phyloP scores from a whole-genome alignment of 92 coral and sea anemone species.

The Pocillopora meandrina region DNA sequence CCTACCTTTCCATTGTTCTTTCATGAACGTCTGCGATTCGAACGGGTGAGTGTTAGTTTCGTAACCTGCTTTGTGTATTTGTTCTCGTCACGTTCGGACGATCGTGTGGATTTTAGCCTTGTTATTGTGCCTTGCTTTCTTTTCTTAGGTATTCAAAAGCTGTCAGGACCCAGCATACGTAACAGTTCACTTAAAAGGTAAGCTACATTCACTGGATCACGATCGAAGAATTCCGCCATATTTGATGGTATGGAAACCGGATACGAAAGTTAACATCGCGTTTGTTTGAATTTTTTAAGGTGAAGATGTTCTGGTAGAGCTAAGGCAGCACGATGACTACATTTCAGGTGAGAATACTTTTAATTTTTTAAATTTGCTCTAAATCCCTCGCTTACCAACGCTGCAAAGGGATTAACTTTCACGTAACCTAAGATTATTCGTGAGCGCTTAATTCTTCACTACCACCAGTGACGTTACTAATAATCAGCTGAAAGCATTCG shows the following conservation, averaged over 20 bases:
- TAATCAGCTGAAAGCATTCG: slow-evolving; percentile 10
- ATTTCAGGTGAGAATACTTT: slow-evolving; percentile 72
- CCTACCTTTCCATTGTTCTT: slow-evolving; percentile 97
- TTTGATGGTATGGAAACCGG: slow-evolving; percentile 32
- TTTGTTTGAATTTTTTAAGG: slow-evolving; percentile 50
- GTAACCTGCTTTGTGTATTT: neutral
- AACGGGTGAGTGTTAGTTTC: slow-evolving; percentile 67
- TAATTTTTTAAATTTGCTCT: neutral
- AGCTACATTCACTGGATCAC: neutral
- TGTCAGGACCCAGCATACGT: slow-evolving; percentile 99
- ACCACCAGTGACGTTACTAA: neutral
- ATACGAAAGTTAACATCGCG: neutral
- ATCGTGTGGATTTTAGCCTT: neutral
- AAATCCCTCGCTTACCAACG: neutral
- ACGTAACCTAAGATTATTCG: too few relatives aligned
- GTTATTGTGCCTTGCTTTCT: neutral
- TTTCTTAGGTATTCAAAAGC: slow-evolving; percentile 84
- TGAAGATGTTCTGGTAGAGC: slow-evolving; percentile 88
- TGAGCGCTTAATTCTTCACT: neutral
- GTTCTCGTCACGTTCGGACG: neutral
- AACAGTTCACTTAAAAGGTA: slow-evolving; percentile 95
- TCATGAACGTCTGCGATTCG: slow-evolving; percentile 97
- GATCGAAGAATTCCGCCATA: slow-evolving; percentile 41
- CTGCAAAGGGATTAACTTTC: too few relatives aligned
- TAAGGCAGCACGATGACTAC: slow-evolving; percentile 95